These are phyloP conservation scores for Xylota segnis DNA, from an alignment of 2,888 invertebrate genomes.

Conservation along the genomic window DNA sequence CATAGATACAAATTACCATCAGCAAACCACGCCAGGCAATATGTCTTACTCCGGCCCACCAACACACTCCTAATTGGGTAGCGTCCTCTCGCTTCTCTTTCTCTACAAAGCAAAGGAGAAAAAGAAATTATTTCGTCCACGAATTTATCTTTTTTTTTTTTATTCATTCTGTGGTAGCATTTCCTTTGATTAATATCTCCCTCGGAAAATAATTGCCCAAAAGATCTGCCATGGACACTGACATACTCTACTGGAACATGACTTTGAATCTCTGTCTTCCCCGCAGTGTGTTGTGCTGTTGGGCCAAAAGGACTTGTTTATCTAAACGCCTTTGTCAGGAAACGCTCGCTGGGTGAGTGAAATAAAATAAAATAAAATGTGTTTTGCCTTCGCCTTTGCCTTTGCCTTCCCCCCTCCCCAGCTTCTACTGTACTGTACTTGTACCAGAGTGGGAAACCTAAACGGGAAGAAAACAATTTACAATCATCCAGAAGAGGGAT, in stretches of 20 bases:
- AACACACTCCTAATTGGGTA: slow-evolving; percentile 57
- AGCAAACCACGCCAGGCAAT: slow-evolving; percentile 29
- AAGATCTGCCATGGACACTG: slow-evolving; percentile 74
- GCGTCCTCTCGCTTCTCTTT: slow-evolving; percentile 28
- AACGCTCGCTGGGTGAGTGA: slow-evolving; percentile 41
- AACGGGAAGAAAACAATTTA: slow-evolving; percentile 74
- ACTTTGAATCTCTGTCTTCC: slow-evolving; percentile 68
- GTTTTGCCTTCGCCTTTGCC: slow-evolving; percentile 23
- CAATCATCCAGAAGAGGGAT: slow-evolving; percentile 59
- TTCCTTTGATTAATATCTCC: slow-evolving; percentile 73
- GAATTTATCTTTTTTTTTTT: slow-evolving; percentile 55
- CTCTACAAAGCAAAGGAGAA: background rate
- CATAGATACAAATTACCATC: slow-evolving; percentile 62
- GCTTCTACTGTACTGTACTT: background rate
- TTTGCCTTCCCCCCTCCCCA: no score
- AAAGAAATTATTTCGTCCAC: slow-evolving; percentile 59
- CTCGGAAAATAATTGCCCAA: slow-evolving; percentile 73
- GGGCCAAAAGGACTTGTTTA: slow-evolving; percentile 55
- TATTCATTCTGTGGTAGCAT: slow-evolving; percentile 57
- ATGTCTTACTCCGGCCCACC: slow-evolving; percentile 45
- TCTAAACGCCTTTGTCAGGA: slow-evolving; percentile 53
- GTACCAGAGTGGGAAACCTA: slow-evolving; percentile 57
- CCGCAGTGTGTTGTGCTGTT: slow-evolving; percentile 18
- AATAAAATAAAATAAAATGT: slow-evolving; percentile 68
- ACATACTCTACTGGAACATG: slow-evolving; percentile 64